A percentile compares a stretch with the other conserved stretches of the same genome.
Conservation (phyloP, 1,140 invertebrate genomes). For the Bradysia coprophila region DNA sequence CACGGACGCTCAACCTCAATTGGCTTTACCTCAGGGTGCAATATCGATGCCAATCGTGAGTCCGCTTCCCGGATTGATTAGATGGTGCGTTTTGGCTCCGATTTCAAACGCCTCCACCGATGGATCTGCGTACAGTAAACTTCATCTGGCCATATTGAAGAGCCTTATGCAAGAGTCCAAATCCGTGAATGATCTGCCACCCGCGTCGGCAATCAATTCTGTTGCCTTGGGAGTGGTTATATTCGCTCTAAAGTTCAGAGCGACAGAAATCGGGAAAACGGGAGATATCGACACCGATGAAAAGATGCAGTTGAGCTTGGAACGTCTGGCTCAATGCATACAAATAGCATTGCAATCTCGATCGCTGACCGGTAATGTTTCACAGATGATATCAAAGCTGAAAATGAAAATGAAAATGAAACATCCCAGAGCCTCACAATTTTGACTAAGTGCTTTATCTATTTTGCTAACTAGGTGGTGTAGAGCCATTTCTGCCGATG, state of each 20-base stretch:
- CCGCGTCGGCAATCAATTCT: constrained; percentile 33
- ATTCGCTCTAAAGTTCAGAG: constrained; percentile 24
- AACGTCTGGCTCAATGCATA: constrained; percentile 55
- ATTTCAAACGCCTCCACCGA: constrained; percentile 26
- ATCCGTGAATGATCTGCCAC: constrained; percentile 12
- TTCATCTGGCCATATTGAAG: constrained; percentile 42
- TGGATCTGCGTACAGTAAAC: constrained; percentile 28
- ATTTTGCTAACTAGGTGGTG: too few relatives aligned
- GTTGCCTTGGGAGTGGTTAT: constrained; percentile 32
- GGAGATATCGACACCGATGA: constrained; percentile 11
- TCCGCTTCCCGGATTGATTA: constrained; percentile 56
- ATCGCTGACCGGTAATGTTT: constrained; percentile 56
- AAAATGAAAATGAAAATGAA: too few relatives aligned
- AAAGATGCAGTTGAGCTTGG: constrained; percentile 26
- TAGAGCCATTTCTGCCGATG: too few relatives aligned
- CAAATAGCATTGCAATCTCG: constrained; percentile 52
- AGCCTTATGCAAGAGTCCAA: constrained; percentile 28
- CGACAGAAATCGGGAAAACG: constrained; percentile 17
- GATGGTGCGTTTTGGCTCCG: constrained; percentile 47
- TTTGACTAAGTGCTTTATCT: too few relatives aligned
- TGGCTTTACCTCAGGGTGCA: constrained; percentile 48
- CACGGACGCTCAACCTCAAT: constrained; percentile 47
- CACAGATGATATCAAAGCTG: constrained; percentile 32
- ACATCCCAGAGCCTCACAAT: too few relatives aligned
- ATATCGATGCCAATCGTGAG: constrained; percentile 67